Base-by-base conservation (phyloP, 2,888 invertebrate species). In the Agrenia bidenticulata region DNA sequence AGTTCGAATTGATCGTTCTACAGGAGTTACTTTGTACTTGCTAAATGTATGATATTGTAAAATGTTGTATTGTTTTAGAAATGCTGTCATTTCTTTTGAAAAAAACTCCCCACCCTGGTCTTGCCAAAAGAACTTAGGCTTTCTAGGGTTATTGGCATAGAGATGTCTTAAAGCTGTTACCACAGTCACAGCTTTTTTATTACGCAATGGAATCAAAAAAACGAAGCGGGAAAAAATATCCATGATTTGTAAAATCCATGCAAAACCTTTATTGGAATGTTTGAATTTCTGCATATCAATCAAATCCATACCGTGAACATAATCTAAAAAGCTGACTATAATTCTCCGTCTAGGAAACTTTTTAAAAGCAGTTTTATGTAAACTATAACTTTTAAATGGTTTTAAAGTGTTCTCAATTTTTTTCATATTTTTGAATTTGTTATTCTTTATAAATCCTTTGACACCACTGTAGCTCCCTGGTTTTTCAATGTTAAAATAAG, bases 31-130 rank as follows among this genome's bases (percentile, higher is more conserved):
- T 49, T 64, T 64, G 1, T 21, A 5, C 21, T 60, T 54, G n/a
- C 23, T 27, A 17, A 21, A 27, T n/a, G 64, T 64, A 5, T 21
- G 23, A 17, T 64, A 64, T 1, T 42, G n/a, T 2, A 15, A 1
- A 23, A 60, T 60, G 7, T 45, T 21, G 7, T 54, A 0, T 19
- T 45, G 7, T 19, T n/a, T 37, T 13, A 60, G 17, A 45, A 54
- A 54, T 2, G 17, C 1, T 19, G 23, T 13, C 7, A 64, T 53
- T 0, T 2, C 2, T 11, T 1, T 19, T 17, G 27, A 37, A 13
- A 37, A 59, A 21, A 49, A 64, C 17, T 51, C 59, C 1, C 4
- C 21, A 4, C 45, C 64, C 2, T 11, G 21, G 19, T 64, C 64
- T 1, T 19, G 17, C 64, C 64, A 64, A 1, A 64, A 5, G 7